Conservation (phyloP, 2,113 vertebrate species). For the Prietella phreatophila region DNA sequence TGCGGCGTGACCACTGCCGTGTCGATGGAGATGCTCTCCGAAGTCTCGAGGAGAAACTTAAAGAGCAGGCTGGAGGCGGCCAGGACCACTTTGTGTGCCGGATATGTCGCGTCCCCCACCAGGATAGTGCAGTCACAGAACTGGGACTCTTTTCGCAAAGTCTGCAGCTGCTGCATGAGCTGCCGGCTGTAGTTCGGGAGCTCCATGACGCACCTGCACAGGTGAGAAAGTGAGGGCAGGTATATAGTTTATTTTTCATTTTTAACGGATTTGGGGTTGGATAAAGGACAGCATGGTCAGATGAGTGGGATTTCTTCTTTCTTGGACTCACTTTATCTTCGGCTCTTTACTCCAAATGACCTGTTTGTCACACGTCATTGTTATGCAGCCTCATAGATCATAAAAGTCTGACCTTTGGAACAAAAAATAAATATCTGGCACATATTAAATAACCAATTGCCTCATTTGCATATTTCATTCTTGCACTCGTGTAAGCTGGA, state of each 20-base stretch:
- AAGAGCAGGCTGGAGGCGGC: conserved; percentile 87
- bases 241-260: neutral
- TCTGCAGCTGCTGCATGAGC: conserved; percentile 82
- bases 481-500: neutral
- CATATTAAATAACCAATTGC: neutral
- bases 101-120: conserved; percentile 73
- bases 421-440: too few species aligned
- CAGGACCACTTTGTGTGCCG: conserved; percentile 83
- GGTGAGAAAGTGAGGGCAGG: neutral
- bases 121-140: conserved; percentile 86
- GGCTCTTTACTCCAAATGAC: neutral
- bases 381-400: neutral
- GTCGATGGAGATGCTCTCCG: conserved; percentile 82
- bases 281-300: neutral
- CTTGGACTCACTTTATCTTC: neutral
- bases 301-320: neutral
- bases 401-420: neutral
- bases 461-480: neutral
- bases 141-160: conserved; percentile 79
- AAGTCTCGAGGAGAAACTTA: conserved; percentile 78
- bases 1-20: conserved; percentile 78
- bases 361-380: neutral
- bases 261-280: too few species aligned
- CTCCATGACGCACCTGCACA: conserved; percentile 68
- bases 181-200: conserved; percentile 82